phyloP scores from a whole-genome alignment of 2,113 vertebrate genomes.

The Cyanoderma ruficeps region DNA sequence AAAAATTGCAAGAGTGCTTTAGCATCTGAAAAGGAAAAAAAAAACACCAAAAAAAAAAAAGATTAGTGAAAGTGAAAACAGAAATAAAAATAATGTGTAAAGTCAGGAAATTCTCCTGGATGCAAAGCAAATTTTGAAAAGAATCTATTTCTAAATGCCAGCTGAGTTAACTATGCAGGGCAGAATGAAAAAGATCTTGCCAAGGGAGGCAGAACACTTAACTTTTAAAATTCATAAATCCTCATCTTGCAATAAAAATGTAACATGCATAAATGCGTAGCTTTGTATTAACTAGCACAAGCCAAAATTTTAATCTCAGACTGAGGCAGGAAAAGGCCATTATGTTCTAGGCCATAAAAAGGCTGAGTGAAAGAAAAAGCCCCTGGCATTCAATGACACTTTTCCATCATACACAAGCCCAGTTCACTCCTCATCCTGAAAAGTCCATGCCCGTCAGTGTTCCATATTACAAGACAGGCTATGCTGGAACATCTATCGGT shows the following conservation, averaged over 20 bases:
- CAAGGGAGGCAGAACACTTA: neutral
- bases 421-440: neutral
- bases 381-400: neutral
- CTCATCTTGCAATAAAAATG: neutral
- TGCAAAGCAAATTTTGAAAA: neutral
- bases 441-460: neutral
- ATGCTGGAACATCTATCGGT: neutral
- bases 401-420: neutral
- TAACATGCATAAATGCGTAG: neutral
- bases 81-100: neutral
- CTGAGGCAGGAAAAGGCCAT: neutral
- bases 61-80: neutral
- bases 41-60: neutral
- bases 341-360: neutral
- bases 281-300: neutral
- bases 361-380: neutral
- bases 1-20: neutral
- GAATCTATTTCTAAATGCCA: neutral
- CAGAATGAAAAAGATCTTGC: neutral
- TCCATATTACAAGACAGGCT: neutral
- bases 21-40: neutral
- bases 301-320: neutral
- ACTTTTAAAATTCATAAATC: neutral
- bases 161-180: neutral
- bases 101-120: neutral